Conservation (phyloP, 1,140 invertebrate species). For the Oryctes rhinoceros region DNA sequence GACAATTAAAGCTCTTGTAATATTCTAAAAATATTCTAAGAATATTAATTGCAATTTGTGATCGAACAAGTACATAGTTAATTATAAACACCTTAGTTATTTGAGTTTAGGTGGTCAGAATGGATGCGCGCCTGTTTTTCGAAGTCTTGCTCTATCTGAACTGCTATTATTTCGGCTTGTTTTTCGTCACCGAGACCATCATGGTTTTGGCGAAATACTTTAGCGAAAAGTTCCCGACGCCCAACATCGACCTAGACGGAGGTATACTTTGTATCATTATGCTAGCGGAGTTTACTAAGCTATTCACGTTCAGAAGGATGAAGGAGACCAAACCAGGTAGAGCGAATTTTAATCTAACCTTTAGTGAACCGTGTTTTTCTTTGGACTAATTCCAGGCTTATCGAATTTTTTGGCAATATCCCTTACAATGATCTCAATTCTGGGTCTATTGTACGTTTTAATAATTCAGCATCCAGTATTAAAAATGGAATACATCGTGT, state of each 20-base stretch:
- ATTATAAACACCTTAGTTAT: slow-evolving; percentile 22
- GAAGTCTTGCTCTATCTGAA: slow-evolving; percentile 50
- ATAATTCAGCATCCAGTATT: slow-evolving; percentile 43
- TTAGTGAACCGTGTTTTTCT: neutral
- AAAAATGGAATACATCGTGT: slow-evolving; percentile 42
- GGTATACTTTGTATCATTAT: slow-evolving; percentile 44
- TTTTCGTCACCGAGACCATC: slow-evolving; percentile 44
- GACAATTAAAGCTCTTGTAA: slow-evolving; percentile 22
- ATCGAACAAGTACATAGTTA: slow-evolving; percentile 11
- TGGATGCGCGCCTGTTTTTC: slow-evolving; percentile 50
- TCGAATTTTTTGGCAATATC: slow-evolving; percentile 40
- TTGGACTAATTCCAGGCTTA: slow-evolving; percentile 39
- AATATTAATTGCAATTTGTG: slow-evolving; percentile 40
- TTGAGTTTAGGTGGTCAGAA: slow-evolving; percentile 25
- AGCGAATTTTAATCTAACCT: neutral
- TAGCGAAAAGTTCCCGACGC: slow-evolving; percentile 43
- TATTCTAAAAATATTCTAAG: slow-evolving; percentile 40
- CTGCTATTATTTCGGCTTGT: slow-evolving; percentile 48
- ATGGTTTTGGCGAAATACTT: slow-evolving; percentile 49
- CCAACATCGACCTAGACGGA: slow-evolving; percentile 46
- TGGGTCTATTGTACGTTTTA: slow-evolving; percentile 40
- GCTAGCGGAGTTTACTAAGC: slow-evolving; percentile 47
- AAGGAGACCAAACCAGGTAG: slow-evolving; percentile 25
- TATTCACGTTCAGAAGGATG: slow-evolving; percentile 36
- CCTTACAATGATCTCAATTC: slow-evolving; percentile 32